These are phyloP conservation scores for Drosophila triauraria DNA, from an alignment of 1,140 invertebrate species.

Conservation along the genomic window DNA sequence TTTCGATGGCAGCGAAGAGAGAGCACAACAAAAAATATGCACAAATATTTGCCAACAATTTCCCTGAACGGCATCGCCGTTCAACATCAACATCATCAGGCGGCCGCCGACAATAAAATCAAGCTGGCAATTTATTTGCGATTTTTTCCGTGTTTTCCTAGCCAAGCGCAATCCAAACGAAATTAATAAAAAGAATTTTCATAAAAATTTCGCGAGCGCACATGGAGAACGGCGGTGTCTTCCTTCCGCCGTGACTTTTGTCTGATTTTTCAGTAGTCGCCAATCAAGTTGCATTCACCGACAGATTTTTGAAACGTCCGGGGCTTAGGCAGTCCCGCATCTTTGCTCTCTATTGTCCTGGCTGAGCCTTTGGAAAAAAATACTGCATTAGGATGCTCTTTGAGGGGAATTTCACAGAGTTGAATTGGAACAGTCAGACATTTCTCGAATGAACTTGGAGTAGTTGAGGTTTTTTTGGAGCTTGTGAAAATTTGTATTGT, in stretches of 20 bases:
- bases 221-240: constrained; percentile 10
- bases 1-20: constrained; percentile 14
- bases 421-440: background rate
- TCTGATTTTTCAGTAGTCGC: constrained; percentile 23
- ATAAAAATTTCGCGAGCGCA: constrained; percentile 27
- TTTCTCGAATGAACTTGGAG: too few relatives aligned
- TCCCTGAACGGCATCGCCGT: constrained; percentile 27
- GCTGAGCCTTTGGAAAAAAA: background rate
- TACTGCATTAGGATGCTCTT: background rate
- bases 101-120: constrained; percentile 48
- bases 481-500: background rate
- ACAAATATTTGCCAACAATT: constrained; percentile 55
- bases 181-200: constrained; percentile 57
- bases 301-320: background rate
- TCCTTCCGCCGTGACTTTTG: constrained; percentile 7
- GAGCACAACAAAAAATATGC: constrained; percentile 24
- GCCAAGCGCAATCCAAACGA: constrained; percentile 45
- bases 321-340: background rate
- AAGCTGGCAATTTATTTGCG: constrained; percentile 53
- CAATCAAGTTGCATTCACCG: constrained; percentile 46
- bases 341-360: constrained; percentile 14
- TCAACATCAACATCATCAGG: constrained; percentile 38
- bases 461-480: too few relatives aligned
- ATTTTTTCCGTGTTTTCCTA: constrained; percentile 40
- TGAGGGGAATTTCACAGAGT: background rate